Conservation (phyloP, 2,797 vertebrate species). For the Enteromius unitaeniatus region DNA sequence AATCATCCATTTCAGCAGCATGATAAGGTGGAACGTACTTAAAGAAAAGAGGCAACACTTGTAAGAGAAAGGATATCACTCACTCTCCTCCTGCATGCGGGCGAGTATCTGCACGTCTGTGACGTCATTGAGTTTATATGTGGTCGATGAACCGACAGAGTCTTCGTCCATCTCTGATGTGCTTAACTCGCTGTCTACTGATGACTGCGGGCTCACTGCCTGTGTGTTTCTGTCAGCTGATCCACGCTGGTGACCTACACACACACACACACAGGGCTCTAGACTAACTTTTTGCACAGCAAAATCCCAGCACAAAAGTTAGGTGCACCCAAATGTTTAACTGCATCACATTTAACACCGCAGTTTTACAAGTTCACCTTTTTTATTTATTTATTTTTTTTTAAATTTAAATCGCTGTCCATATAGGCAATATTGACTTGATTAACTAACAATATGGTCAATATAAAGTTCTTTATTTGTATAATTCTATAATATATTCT, state of each 20-base stretch:
- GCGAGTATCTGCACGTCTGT: conserved; percentile 98
- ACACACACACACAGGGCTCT: conserved; percentile 24
- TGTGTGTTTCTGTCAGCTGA: conserved; percentile 89
- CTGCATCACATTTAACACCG: too few relatives aligned
- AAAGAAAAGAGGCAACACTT: background rate
- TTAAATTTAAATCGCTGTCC: too few relatives aligned
- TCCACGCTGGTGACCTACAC: conserved; percentile 71
- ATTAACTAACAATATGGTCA: too few relatives aligned
- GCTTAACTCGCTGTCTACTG: conserved; percentile 97
- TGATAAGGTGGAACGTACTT: background rate
- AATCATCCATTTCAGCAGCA: background rate
- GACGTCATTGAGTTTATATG: conserved; percentile 98
- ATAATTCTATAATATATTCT: too few relatives aligned
- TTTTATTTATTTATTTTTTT: too few relatives aligned
- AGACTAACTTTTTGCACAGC: too few relatives aligned
- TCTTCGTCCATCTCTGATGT: conserved; percentile 99
- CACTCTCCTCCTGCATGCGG: conserved; percentile 99
- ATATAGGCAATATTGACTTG: too few relatives aligned
- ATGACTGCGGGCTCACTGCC: conserved; percentile 91
- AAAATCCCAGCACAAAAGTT: too few relatives aligned
- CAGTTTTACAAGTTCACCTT: too few relatives aligned
- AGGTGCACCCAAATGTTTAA: too few relatives aligned
- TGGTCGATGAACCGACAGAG: conserved; percentile 93
- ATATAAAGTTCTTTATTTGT: too few relatives aligned
- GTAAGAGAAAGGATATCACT: conserved; percentile 66